These are phyloP conservation scores for Morpho helenor DNA, from an alignment of 2,888 invertebrate species.

Conservation along the genomic window DNA sequence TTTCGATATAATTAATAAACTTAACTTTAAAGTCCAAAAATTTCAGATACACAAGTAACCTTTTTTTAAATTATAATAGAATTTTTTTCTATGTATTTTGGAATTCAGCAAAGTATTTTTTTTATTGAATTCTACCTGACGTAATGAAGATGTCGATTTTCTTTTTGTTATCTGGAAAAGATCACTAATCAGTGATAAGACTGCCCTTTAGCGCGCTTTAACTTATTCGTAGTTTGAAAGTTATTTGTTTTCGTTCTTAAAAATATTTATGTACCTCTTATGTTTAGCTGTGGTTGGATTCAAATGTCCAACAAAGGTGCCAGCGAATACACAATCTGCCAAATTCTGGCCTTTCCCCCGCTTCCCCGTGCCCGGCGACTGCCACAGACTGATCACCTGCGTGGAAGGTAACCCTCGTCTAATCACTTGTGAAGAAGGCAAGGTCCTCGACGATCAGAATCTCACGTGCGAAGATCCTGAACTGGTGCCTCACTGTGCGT, in stretches of 20 bases:
- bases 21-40: too few relatives aligned
- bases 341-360: slow-evolving; percentile 96
- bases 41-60: too few relatives aligned
- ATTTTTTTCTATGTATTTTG: too few relatives aligned
- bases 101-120: too few relatives aligned
- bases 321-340: slow-evolving; percentile 88
- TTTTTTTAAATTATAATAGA: too few relatives aligned
- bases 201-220: too few relatives aligned
- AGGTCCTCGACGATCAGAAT: slow-evolving; percentile 90
- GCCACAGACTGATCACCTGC: slow-evolving; percentile 92
- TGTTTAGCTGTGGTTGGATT: slow-evolving; percentile 91
- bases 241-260: background rate
- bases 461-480: slow-evolving; percentile 92
- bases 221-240: too few relatives aligned
- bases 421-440: slow-evolving; percentile 92
- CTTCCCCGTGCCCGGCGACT: slow-evolving; percentile 92
- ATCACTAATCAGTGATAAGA: too few relatives aligned
- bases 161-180: too few relatives aligned
- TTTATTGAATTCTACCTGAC: too few relatives aligned
- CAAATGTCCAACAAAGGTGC: slow-evolving; percentile 93
- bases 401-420: slow-evolving; percentile 93
- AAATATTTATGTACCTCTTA: background rate
- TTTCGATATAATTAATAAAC: too few relatives aligned
- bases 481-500: slow-evolving; percentile 73
- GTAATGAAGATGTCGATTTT: too few relatives aligned